phyloP scores from a whole-genome alignment of 2,888 invertebrate genomes.

The Eupithecia subumbrata region DNA sequence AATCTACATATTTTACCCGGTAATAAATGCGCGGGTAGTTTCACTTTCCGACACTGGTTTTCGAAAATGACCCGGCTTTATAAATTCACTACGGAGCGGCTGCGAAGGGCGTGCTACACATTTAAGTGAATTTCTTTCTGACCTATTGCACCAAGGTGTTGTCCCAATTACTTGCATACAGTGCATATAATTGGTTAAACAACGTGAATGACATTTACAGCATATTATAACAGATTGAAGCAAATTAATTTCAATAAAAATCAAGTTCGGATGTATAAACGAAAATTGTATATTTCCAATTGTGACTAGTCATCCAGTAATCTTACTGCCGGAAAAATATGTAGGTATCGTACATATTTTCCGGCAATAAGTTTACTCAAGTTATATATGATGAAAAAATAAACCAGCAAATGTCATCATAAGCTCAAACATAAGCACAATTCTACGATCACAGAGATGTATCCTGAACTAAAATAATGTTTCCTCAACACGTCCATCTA shows the following conservation, averaged over 20 bases:
- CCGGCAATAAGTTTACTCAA: background rate
- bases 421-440: background rate
- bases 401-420: background rate
- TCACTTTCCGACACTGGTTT: conserved; percentile 83
- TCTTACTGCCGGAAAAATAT: background rate
- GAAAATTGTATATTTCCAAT: conserved; percentile 19
- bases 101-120: conserved; percentile 82
- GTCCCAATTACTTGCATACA: conserved; percentile 71
- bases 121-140: conserved; percentile 84
- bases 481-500: background rate
- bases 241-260: conserved; percentile 45
- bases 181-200: conserved; percentile 76
- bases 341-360: too few relatives aligned
- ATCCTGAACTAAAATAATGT: background rate
- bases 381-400: background rate
- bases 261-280: conserved; percentile 32
- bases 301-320: background rate
- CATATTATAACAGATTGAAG: conserved; percentile 50
- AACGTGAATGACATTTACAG: conserved; percentile 76
- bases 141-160: conserved; percentile 82
- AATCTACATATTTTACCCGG: conserved; percentile 84
- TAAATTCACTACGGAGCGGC: conserved; percentile 69
- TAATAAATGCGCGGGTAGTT: conserved; percentile 83
- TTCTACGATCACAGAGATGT: background rate
- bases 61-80: conserved; percentile 82